These are phyloP conservation scores for Mamestra brassicae DNA, from an alignment of 2,888 invertebrate species.

Conservation along the genomic window DNA sequence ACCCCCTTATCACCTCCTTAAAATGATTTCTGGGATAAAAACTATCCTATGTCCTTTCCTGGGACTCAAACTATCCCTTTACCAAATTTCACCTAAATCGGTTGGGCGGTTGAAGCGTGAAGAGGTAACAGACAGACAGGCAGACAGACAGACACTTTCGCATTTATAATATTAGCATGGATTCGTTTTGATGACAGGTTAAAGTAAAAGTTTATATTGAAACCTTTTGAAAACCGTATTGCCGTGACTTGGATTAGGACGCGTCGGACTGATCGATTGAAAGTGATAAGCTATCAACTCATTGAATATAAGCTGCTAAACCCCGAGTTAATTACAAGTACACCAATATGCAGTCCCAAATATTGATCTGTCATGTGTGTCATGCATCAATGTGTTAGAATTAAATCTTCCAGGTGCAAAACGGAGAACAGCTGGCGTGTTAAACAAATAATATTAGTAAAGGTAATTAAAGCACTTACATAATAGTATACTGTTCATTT, in stretches of 20 bases:
- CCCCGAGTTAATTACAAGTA: conserved; percentile 15
- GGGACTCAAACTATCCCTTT: no score
- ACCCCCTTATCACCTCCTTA: no score
- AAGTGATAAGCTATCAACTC: conserved; percentile 22
- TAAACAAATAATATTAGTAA: not conserved
- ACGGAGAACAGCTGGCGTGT: not conserved
- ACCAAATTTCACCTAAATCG: no score
- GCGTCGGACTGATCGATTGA: conserved; percentile 2
- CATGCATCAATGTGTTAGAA: not conserved
- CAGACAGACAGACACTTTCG: no score
- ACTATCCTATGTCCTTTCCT: no score
- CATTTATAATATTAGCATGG: not conserved
- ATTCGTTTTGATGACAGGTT: not conserved
- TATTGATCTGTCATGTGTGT: not conserved
- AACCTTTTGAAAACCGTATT: not conserved
- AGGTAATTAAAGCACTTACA: not conserved
- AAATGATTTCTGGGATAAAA: no score
- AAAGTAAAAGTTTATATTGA: no score
- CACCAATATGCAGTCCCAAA: not conserved
- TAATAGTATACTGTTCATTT: not conserved
- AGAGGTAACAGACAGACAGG: no score
- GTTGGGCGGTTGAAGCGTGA: no score
- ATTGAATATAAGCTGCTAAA: conserved; percentile 14
- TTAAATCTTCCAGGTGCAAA: not conserved
- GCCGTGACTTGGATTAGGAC: not conserved